phyloP scores from a whole-genome alignment of 2,888 invertebrate species.

The Meliscaeva auricollis region DNA sequence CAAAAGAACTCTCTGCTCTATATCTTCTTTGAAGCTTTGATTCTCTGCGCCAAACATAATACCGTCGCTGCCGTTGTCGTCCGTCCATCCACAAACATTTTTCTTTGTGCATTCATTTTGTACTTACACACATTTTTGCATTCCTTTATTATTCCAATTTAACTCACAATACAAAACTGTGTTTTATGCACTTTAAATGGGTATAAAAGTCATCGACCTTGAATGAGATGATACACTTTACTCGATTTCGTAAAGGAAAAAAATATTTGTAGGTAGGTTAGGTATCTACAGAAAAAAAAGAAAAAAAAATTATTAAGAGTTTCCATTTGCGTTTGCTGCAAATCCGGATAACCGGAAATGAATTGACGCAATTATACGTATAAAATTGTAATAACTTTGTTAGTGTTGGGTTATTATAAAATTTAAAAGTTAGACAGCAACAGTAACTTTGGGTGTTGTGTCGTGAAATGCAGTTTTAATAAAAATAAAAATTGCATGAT shows the following conservation, averaged over 20 bases:
- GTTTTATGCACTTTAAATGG: not conserved
- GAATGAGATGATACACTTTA: slow-evolving; percentile 5
- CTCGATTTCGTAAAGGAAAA: not conserved
- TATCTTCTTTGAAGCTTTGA: not conserved
- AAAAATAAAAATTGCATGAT: too few species aligned
- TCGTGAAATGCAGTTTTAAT: too few species aligned
- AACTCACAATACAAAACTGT: not conserved
- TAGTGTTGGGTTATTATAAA: not conserved
- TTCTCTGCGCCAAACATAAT: not conserved
- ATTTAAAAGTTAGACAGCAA: too few species aligned
- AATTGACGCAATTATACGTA: not conserved
- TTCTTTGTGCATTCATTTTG: not conserved
- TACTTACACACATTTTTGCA: not conserved
- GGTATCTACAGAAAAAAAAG: not conserved
- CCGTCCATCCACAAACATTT: not conserved
- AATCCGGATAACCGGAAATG: not conserved
- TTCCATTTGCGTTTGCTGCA: not conserved
- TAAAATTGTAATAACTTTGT: not conserved
- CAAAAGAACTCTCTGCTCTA: slow-evolving; percentile 2
- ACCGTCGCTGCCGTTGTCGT: not conserved
- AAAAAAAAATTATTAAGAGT: not conserved
- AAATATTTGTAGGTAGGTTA: not conserved
- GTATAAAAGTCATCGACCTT: slow-evolving; percentile 31
- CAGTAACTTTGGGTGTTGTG: too few species aligned
- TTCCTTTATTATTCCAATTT: slow-evolving; percentile 15